Base-by-base conservation (phyloP, 2,888 invertebrate genomes). In the Macrosiphum euphorbiae region DNA sequence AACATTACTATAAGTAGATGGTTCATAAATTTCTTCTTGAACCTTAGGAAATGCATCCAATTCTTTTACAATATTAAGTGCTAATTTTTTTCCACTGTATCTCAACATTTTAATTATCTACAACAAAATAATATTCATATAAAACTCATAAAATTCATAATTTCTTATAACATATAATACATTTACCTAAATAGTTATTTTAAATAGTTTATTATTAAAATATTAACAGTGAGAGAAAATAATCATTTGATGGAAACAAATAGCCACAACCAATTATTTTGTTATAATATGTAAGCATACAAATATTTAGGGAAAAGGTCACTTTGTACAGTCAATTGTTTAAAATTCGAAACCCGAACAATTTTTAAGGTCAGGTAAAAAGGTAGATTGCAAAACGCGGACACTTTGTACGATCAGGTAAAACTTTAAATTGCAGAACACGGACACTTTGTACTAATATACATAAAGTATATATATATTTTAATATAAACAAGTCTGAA, bases 41-140 rank as follows among this genome's bases (percentile, higher is more conserved):
- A 99, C 97, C 97, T 99, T 99, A 20, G 99, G 98, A 96, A 99
- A 99, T 91, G 98, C 98, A 96, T 99, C 99, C 28, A 99, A 96
- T 96, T 98, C 98, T 96, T 98, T 98, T 1, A 99, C 98, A 95
- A 97, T 97, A 95, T 98, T 98, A 61, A 98, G 95, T 95, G 96
- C 96, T 52, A 96, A 96, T 94, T 94, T 92, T 16, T 95, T 95
- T 94, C 96, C 96, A 95, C 97, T 96, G 95, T 96, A 96, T 94
- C 97, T 96, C 91, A 97, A 95, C 96, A 94, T 94, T 90, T 85
- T 85, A 50, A 94, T 58, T 20, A 4, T 41, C 93, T 94, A 61
- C 85, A 92, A 50, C 10, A 87, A 61, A 90, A 55, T 55, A n/a
- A n/a, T 87, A 13, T 28, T n/a, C 47, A 47, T 44, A n/a, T n/a